Conservation (phyloP, 2,888 invertebrate genomes). For the Eupithecia pulchellata region DNA sequence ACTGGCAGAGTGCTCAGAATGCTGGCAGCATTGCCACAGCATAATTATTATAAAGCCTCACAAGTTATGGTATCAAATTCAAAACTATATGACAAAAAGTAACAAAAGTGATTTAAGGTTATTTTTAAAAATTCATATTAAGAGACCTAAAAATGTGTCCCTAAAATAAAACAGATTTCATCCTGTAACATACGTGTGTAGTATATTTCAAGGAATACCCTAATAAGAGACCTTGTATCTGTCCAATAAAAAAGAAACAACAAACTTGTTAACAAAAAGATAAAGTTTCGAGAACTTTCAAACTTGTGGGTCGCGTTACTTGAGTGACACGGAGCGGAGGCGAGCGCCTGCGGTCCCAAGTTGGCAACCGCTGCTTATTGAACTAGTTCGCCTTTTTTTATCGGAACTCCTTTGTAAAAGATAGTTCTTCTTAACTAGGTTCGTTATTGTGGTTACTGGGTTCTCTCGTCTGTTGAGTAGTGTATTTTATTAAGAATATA, state of each 20-base stretch:
- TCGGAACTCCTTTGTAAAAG: slow-evolving; percentile 15
- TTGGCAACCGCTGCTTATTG: slow-evolving; percentile 20
- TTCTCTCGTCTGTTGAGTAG: background rate
- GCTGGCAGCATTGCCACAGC: too few relatives aligned
- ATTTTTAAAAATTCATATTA: too few relatives aligned
- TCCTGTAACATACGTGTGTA: background rate
- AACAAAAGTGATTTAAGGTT: too few relatives aligned
- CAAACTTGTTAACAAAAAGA: slow-evolving; percentile 22
- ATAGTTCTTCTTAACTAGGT: background rate
- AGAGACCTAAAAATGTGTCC: too few relatives aligned
- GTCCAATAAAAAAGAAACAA: slow-evolving; percentile 21
- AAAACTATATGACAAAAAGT: too few relatives aligned
- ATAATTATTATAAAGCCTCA: too few relatives aligned
- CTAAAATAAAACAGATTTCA: background rate
- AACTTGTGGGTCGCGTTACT: slow-evolving; percentile 23
- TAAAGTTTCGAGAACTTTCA: slow-evolving; percentile 22
- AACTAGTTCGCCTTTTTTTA: slow-evolving; percentile 23
- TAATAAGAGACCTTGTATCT: slow-evolving; percentile 1
- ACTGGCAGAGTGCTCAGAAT: too few relatives aligned
- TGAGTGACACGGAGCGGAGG: slow-evolving; percentile 19
- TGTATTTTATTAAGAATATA: background rate
- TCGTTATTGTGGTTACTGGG: background rate
- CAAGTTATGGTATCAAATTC: too few relatives aligned
- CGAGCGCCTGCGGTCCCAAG: slow-evolving; percentile 17
- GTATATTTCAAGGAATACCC: background rate